Conservation (phyloP, 2,888 invertebrate species). For the Andricus curvator region DNA sequence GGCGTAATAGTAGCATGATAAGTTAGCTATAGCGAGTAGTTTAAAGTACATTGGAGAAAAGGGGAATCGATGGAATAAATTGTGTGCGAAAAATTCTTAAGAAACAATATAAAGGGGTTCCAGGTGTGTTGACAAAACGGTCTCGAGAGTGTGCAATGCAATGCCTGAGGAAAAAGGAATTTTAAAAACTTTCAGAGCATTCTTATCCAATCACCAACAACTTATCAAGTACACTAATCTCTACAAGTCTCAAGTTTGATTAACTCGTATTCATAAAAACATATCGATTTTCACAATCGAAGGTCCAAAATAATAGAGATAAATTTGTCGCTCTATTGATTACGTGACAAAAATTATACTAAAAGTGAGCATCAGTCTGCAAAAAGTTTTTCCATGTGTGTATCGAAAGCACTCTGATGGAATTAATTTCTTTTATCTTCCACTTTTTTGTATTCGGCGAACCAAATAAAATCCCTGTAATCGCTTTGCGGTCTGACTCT, state of each 20-base stretch:
- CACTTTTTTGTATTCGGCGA: background rate
- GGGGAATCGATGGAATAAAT: background rate
- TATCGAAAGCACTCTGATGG: too few relatives aligned
- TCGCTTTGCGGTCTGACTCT: background rate
- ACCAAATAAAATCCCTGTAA: background rate
- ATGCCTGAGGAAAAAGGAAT: background rate
- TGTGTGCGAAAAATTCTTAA: background rate
- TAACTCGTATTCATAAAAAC: background rate
- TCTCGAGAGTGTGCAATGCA: background rate
- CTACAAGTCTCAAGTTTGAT: background rate
- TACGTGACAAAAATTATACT: background rate
- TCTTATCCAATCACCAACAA: background rate
- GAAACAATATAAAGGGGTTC: constrained; percentile 1
- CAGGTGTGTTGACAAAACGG: background rate
- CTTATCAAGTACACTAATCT: background rate
- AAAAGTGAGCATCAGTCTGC: background rate
- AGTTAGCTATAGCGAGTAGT: background rate
- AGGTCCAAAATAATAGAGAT: too few relatives aligned
- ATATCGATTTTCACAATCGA: too few relatives aligned
- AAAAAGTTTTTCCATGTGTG: too few relatives aligned
- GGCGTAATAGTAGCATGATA: too few relatives aligned
- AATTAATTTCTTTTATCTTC: background rate
- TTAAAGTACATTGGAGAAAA: background rate
- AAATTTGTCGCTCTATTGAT: background rate
- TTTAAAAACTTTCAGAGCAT: background rate